phyloP scores from a whole-genome alignment of 2,888 invertebrate species.

The Steromphala cineraria region DNA sequence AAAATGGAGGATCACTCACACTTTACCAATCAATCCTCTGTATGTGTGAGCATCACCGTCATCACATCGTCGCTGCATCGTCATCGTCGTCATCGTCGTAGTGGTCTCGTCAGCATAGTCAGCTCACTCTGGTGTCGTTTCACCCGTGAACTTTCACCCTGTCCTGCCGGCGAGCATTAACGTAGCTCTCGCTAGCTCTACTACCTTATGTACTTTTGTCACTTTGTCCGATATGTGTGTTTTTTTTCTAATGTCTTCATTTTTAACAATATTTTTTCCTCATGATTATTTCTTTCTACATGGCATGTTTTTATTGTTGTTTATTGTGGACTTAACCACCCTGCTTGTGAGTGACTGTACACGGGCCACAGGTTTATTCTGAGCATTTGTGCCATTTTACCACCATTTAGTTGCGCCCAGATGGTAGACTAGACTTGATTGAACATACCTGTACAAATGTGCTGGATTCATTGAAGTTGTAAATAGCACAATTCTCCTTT shows the following conservation, averaged over 20 bases:
- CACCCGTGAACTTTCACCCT: slow-evolving; percentile 14
- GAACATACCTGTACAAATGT: background rate
- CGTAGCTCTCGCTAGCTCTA: background rate
- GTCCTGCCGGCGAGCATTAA: background rate
- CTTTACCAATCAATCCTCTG: background rate
- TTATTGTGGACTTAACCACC: background rate
- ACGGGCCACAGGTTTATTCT: background rate
- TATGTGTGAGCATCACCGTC: background rate
- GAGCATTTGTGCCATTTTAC: background rate
- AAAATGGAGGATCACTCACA: slow-evolving; percentile 6
- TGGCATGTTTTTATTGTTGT: slow-evolving; percentile 21
- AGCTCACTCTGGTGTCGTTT: background rate
- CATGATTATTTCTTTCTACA: slow-evolving; percentile 4
- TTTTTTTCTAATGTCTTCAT: slow-evolving; percentile 1
- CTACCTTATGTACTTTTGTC: slow-evolving; percentile 4
- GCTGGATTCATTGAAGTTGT: background rate
- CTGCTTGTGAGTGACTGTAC: slow-evolving; percentile 17
- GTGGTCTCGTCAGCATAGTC: slow-evolving; percentile 19
- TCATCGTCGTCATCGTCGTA: background rate
- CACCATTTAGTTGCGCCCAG: background rate
- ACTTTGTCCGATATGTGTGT: background rate
- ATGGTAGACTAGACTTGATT: background rate
- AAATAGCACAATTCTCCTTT: background rate
- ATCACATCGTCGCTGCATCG: background rate
- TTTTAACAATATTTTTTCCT: slow-evolving; percentile 4